Evolutionary conservation across 2,888 invertebrate species (phyloP).

Genomic region (Drosophila acutilabella): DNA sequence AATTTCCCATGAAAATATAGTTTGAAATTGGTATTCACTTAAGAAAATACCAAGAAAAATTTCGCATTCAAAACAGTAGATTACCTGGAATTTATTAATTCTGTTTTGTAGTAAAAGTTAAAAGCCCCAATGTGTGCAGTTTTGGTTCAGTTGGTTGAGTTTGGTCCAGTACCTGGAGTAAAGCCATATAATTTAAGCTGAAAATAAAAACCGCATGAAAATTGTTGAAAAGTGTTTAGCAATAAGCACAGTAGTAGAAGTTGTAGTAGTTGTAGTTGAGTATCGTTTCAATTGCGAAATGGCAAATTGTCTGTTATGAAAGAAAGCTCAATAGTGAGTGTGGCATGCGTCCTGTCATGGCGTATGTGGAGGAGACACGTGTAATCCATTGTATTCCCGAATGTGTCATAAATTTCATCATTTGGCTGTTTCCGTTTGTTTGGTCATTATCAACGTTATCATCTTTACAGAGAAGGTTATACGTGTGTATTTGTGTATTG

Average conservation of each 20-base stretch:
- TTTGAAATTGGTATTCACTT: too few relatives aligned
- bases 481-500: background rate
- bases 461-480: background rate
- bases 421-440: constrained; percentile 5
- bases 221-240: background rate
- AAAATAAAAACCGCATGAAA: constrained; percentile 1
- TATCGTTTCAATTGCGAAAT: background rate
- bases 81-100: too few relatives aligned
- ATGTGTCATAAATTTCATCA: constrained; percentile 16
- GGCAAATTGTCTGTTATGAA: background rate
- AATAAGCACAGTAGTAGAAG: background rate
- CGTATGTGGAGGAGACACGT: constrained; percentile 1
- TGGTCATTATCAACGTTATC: background rate
- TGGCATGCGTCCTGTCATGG: constrained; percentile 13
- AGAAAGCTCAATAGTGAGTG: background rate
- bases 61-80: too few relatives aligned
- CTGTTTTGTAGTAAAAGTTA: too few relatives aligned
- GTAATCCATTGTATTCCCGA: constrained; percentile 12
- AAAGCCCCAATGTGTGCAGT: too few relatives aligned
- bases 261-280: background rate
- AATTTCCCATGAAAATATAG: too few relatives aligned
- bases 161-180: too few relatives aligned
- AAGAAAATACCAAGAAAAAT: too few relatives aligned
- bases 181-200: constrained; percentile 9
- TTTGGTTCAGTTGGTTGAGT: too few relatives aligned